A percentile compares a stretch with the other conserved stretches of the same genome.
phyloP scores from a whole-genome alignment of 2,888 invertebrate genomes.

The Rhagonycha fulva region DNA sequence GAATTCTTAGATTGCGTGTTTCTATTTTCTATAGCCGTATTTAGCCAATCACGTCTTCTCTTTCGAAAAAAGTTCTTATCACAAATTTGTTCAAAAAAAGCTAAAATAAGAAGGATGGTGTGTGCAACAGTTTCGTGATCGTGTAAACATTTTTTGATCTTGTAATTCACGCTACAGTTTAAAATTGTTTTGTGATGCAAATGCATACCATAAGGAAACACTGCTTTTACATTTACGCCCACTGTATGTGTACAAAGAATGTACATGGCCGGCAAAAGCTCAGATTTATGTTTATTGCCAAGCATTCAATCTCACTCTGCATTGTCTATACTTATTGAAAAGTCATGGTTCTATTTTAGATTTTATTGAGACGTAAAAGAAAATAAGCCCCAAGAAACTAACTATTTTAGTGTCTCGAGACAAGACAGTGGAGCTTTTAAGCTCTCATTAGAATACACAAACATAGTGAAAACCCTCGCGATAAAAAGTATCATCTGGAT shows the following conservation, averaged over 20 bases:
- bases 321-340: background rate
- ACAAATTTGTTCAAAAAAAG: background rate
- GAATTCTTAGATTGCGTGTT: constrained; percentile 12
- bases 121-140: constrained; percentile 24
- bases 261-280: constrained; percentile 32
- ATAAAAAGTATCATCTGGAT: background rate
- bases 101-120: constrained; percentile 6
- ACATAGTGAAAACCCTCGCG: background rate
- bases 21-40: background rate
- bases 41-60: background rate
- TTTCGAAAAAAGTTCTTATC: too few species aligned
- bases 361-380: background rate
- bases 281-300: constrained; percentile 41
- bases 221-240: constrained; percentile 45
- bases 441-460: background rate
- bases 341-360: background rate
- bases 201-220: constrained; percentile 45
- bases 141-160: constrained; percentile 26
- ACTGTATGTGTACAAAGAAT: constrained; percentile 42
- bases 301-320: background rate
- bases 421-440: background rate
- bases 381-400: background rate
- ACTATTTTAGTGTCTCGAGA: background rate
- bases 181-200: constrained; percentile 47
- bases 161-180: constrained; percentile 31